Evolutionary conservation across 2,888 invertebrate species (phyloP).

Genomic region (Ormia ochracea): DNA sequence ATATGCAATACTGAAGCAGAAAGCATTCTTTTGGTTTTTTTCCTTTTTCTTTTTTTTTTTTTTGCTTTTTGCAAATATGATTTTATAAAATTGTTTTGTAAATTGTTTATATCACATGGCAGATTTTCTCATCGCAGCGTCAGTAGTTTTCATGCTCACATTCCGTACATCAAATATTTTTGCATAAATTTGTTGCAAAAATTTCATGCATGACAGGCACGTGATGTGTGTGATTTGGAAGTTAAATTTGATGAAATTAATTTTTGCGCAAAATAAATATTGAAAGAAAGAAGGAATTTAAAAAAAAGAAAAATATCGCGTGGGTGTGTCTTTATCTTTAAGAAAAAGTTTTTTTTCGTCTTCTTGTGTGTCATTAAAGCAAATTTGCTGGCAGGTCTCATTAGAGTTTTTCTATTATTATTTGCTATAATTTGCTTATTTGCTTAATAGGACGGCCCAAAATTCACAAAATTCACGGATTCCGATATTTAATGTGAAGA

Average conservation of each 20-base stretch:
- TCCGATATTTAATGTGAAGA: too few relatives aligned
- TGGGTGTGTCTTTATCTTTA: slow-evolving; percentile 7
- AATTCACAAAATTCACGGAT: too few relatives aligned
- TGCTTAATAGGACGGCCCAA: too few relatives aligned
- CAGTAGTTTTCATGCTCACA: neutral
- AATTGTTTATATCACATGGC: slow-evolving; percentile 65
- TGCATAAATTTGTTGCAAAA: slow-evolving; percentile 53
- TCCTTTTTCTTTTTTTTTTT: too few relatives aligned
- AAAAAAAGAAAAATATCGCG: too few relatives aligned
- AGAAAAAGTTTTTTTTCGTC: neutral
- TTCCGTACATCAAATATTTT: slow-evolving; percentile 13
- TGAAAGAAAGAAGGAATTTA: neutral
- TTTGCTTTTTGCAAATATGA: slow-evolving; percentile 44
- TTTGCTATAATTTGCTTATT: slow-evolving; percentile 26
- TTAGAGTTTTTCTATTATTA: neutral
- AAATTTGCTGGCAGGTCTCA: slow-evolving; percentile 28
- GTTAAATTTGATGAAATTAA: slow-evolving; percentile 62
- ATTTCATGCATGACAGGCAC: slow-evolving; percentile 65
- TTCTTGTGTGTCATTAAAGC: slow-evolving; percentile 39
- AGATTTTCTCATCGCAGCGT: slow-evolving; percentile 15
- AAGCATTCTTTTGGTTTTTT: slow-evolving; percentile 27
- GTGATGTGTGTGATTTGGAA: slow-evolving; percentile 63
- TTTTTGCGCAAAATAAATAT: slow-evolving; percentile 17
- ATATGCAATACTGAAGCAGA: neutral
- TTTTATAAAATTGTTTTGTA: slow-evolving; percentile 65